A percentile compares a stretch with the other conserved stretches of the same genome.
These are phyloP conservation scores for Ailurus styani DNA, from an alignment of 2,113 vertebrate genomes.

Conservation along the genomic window DNA sequence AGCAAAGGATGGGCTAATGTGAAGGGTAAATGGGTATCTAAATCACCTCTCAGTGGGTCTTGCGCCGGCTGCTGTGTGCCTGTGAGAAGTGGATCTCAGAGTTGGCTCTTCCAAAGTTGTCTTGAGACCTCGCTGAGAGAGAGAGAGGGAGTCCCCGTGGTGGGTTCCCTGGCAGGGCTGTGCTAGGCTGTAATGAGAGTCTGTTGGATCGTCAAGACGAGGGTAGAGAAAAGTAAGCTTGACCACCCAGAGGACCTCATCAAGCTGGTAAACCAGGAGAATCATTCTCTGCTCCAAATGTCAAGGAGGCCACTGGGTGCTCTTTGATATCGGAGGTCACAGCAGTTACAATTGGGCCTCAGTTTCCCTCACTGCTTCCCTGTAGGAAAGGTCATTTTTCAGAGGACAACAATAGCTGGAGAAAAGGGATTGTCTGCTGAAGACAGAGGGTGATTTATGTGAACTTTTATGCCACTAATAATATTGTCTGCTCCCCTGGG, in stretches of 20 bases:
- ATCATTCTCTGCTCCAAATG: not conserved
- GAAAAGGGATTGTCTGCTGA: not conserved
- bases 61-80: constrained; percentile 71
- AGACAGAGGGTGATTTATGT: not conserved
- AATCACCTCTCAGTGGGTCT: constrained; percentile 69
- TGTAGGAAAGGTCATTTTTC: not conserved
- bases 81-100: constrained; percentile 69
- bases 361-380: not conserved
- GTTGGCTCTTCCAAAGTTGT: constrained; percentile 18
- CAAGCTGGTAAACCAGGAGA: not conserved
- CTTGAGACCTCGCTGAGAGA: constrained; percentile 41
- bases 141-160: not conserved
- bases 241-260: not conserved
- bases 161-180: not conserved
- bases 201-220: not conserved
- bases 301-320: not conserved
- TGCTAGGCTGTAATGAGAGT: not conserved
- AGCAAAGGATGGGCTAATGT: constrained; percentile 77
- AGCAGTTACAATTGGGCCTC: not conserved
- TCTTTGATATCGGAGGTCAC: not conserved
- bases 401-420: not conserved
- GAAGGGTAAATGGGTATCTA: constrained; percentile 82
- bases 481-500: not conserved
- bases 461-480: constrained; percentile 18
- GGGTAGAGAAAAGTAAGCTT: not conserved